These are phyloP conservation scores for Sclerodermus sp. DNA, from an alignment of 2,888 invertebrate genomes.

Conservation along the genomic window DNA sequence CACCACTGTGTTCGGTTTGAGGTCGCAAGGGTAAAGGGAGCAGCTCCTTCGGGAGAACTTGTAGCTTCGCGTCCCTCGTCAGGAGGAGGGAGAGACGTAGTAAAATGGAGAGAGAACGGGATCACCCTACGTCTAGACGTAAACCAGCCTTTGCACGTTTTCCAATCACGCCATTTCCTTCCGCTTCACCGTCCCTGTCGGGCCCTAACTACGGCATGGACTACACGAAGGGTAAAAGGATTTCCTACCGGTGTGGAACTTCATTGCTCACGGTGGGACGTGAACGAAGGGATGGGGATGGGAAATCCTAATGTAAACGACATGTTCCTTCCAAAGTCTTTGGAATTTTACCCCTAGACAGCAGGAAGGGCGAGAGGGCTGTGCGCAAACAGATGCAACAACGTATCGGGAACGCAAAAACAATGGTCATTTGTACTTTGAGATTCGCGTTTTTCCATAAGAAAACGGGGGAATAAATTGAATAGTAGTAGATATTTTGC, in stretches of 20 bases:
- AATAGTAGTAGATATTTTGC: too few species aligned
- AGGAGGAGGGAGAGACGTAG: too few species aligned
- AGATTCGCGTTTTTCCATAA: too few species aligned
- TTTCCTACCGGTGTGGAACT: conserved; percentile 16
- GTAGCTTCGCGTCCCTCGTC: conserved; percentile 19
- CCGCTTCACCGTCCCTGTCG: conserved; percentile 19
- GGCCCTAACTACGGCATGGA: conserved; percentile 14
- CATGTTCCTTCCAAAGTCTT: too few species aligned
- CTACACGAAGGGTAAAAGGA: conserved; percentile 27
- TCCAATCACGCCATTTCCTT: conserved; percentile 50
- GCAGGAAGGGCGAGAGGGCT: too few species aligned
- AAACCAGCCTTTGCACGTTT: conserved; percentile 47
- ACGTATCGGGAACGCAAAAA: too few species aligned
- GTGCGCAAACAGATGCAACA: too few species aligned
- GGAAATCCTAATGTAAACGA: too few species aligned
- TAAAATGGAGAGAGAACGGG: too few species aligned
- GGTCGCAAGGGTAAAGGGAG: conserved; percentile 50
- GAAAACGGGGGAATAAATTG: too few species aligned
- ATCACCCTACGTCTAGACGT: conserved; percentile 34
- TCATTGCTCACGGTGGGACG: conserved; percentile 16
- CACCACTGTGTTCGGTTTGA: conserved; percentile 46
- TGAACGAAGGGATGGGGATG: background rate
- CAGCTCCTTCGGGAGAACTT: conserved; percentile 50
- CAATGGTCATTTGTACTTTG: too few species aligned
- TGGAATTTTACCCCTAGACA: too few species aligned